Conservation (phyloP, 2,113 vertebrate genomes). For the Pelecanus crispus region DNA sequence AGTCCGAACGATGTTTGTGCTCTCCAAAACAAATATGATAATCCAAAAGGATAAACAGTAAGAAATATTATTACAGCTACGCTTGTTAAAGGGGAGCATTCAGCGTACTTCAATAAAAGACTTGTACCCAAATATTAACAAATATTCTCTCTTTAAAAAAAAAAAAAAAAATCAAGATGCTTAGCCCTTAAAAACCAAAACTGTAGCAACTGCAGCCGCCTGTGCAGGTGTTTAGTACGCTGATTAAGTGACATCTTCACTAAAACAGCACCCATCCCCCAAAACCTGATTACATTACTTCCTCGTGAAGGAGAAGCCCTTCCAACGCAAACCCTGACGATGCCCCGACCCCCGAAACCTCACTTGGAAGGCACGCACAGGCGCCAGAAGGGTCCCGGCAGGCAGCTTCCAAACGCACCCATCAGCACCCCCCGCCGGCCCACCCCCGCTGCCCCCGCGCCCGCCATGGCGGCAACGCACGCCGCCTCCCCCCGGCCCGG, state of each 20-base stretch:
- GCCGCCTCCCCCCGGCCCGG: neutral
- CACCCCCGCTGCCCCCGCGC: neutral
- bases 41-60: rapidly evolving
- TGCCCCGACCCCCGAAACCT: neutral
- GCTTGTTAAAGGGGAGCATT: neutral
- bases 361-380: neutral
- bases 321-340: rapidly evolving
- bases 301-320: neutral
- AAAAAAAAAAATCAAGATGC: too few relatives aligned
- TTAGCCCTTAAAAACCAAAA: neutral
- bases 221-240: neutral
- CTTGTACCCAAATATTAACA: neutral
- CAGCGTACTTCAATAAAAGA: rapidly evolving
- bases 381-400: neutral
- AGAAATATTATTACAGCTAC: neutral
- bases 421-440: neutral
- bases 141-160: neutral
- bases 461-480: neutral
- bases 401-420: neutral
- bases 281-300: rapidly evolving
- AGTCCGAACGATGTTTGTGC: neutral
- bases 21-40: neutral
- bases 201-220: neutral
- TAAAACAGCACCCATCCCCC: neutral
- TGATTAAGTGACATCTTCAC: neutral